A percentile compares a stretch with the other conserved stretches of the same genome.
Conservation (phyloP, 2,113 vertebrate species). For the Calypte anna region DNA sequence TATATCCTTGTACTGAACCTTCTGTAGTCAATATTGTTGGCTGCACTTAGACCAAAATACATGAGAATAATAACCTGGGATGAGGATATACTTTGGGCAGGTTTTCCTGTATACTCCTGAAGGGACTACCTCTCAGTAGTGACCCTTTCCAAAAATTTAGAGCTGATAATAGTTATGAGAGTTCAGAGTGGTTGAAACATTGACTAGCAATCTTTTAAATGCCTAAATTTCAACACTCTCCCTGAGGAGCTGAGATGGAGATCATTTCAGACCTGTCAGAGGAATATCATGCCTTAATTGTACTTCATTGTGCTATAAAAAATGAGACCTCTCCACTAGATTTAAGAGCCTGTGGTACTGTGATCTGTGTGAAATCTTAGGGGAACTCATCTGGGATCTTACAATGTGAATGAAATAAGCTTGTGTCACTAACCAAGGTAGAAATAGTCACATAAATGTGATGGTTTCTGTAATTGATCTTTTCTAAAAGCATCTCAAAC, state of each 20-base stretch:
- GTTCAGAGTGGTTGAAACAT: background rate
- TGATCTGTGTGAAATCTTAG: constrained; percentile 17
- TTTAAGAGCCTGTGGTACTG: constrained; percentile 30
- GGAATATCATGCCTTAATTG: constrained; percentile 41
- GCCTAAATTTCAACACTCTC: constrained; percentile 30
- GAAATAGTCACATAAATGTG: constrained; percentile 45
- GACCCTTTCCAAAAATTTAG: constrained; percentile 20
- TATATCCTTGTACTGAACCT: background rate
- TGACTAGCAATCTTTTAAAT: constrained; percentile 35
- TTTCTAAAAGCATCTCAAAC: constrained; percentile 32
- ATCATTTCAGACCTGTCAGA: constrained; percentile 38
- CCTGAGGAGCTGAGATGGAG: constrained; percentile 1
- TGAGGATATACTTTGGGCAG: background rate
- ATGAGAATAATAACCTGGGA: background rate
- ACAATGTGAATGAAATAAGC: background rate
- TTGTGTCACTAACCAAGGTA: constrained; percentile 13
- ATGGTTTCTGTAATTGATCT: constrained; percentile 45
- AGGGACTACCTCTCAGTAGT: background rate
- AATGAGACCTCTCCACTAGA: constrained; percentile 18
- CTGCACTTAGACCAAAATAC: background rate
- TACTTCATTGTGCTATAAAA: constrained; percentile 22
- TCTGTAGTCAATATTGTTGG: background rate
- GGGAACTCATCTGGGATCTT: constrained; percentile 20
- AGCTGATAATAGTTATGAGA: constrained; percentile 46
- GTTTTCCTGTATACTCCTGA: background rate